phyloP scores from a whole-genome alignment of 1,140 invertebrate genomes.

The Leptopilina boulardi region DNA sequence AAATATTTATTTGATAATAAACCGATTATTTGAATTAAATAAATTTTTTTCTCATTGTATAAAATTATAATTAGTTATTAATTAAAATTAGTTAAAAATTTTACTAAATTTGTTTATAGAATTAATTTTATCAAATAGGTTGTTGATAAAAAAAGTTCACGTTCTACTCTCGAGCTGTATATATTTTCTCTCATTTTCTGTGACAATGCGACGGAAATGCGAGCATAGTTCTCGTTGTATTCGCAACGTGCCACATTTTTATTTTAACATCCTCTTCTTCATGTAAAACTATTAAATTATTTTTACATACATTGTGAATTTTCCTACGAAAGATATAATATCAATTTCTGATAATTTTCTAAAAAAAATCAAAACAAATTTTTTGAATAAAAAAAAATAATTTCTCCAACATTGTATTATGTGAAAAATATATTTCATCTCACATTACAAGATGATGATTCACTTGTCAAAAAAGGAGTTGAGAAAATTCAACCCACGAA shows the following conservation, averaged over 20 bases:
- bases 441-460: background rate
- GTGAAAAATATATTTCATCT: background rate
- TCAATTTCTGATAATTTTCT: background rate
- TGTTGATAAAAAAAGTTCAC: slow-evolving; percentile 41
- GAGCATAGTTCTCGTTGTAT: slow-evolving; percentile 55
- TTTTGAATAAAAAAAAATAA: too few relatives aligned
- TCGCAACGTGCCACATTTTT: slow-evolving; percentile 65
- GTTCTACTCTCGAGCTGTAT: slow-evolving; percentile 48
- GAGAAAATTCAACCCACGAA: slow-evolving; percentile 19
- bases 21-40: too few relatives aligned
- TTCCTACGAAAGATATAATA: background rate
- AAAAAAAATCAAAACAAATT: too few relatives aligned
- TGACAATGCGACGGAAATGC: slow-evolving; percentile 69
- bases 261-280: slow-evolving; percentile 57
- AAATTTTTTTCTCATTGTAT: too few relatives aligned
- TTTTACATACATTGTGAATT: background rate
- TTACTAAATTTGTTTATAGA: too few relatives aligned
- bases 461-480: slow-evolving; percentile 21
- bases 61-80: too few relatives aligned
- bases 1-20: too few relatives aligned
- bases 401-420: too few relatives aligned
- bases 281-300: slow-evolving; percentile 10
- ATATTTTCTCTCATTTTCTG: slow-evolving; percentile 57
- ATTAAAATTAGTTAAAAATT: too few relatives aligned
- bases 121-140: too few relatives aligned